Percentiles rank a stretch among this genome's conserved stretches.
Conservation (phyloP, 2,797 vertebrate species). For the Psittacula derbiana region DNA sequence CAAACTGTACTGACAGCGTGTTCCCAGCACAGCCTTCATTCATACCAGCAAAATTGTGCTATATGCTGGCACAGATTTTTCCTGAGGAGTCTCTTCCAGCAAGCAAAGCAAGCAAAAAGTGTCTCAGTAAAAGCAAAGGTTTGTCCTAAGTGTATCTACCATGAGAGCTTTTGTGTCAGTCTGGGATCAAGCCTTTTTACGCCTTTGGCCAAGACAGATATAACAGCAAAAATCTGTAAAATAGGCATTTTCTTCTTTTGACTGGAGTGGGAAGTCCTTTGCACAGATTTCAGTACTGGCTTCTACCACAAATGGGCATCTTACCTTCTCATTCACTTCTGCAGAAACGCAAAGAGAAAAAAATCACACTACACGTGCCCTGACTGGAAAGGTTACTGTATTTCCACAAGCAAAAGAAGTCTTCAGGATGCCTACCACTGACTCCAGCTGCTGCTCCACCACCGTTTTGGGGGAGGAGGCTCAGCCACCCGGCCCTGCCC, state of each 20-base stretch:
- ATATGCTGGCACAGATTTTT: slow-evolving; percentile 23
- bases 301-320: neutral
- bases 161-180: neutral
- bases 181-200: neutral
- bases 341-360: neutral
- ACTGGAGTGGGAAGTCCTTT: neutral
- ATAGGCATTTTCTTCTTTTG: neutral
- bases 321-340: neutral
- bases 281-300: neutral
- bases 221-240: neutral
- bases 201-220: neutral
- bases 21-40: neutral
- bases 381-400: neutral
- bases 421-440: neutral
- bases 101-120: neutral
- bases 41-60: neutral
- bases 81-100: neutral
- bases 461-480: neutral
- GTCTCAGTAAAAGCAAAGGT: neutral
- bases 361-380: rapidly evolving
- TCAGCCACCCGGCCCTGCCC: neutral
- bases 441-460: neutral
- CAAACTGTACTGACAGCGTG: neutral
- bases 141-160: neutral
- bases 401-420: neutral